Percentiles rank a stretch among this genome's conserved stretches.
phyloP scores from a whole-genome alignment of 2,888 invertebrate genomes.

The Mactromeris polynyma region DNA sequence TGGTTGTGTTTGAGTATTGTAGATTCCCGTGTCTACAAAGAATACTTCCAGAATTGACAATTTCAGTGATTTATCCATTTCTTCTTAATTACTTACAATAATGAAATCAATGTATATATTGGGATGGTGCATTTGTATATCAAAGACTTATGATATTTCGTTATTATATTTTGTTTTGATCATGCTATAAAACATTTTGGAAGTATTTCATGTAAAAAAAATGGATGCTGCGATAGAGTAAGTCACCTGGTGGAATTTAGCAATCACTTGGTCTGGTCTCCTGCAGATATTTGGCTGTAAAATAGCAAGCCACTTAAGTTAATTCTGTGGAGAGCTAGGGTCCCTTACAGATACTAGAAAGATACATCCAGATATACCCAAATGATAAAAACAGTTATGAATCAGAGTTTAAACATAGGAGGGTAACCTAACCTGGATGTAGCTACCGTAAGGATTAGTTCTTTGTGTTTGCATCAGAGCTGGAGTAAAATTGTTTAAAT shows the following conservation, averaged over 20 bases:
- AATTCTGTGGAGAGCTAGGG: constrained; percentile 26
- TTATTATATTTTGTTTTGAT: too few relatives aligned
- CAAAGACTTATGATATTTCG: too few relatives aligned
- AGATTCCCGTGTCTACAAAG: too few relatives aligned
- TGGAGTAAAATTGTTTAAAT: constrained; percentile 1
- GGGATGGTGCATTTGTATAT: too few relatives aligned
- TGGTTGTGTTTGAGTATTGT: too few relatives aligned
- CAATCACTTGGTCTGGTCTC: constrained; percentile 23
- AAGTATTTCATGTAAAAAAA: not conserved
- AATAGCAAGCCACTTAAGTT: constrained; percentile 39
- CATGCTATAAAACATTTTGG: too few relatives aligned
- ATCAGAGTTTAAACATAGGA: not conserved
- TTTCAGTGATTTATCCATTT: too few relatives aligned
- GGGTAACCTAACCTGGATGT: constrained; percentile 3
- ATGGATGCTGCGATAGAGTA: not conserved
- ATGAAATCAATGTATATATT: too few relatives aligned
- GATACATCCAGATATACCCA: constrained; percentile 38
- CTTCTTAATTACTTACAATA: too few relatives aligned
- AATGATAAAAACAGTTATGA: constrained; percentile 51
- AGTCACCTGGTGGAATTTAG: not conserved
- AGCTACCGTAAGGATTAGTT: not conserved
- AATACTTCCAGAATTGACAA: too few relatives aligned
- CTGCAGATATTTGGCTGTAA: constrained; percentile 20
- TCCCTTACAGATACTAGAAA: constrained; percentile 35
- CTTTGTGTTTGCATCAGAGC: not conserved